Evolutionary conservation across 2,888 invertebrate species (phyloP), one percentile per base, ranked within the genome.

Genomic region (Candidula unifasciata): DNA sequence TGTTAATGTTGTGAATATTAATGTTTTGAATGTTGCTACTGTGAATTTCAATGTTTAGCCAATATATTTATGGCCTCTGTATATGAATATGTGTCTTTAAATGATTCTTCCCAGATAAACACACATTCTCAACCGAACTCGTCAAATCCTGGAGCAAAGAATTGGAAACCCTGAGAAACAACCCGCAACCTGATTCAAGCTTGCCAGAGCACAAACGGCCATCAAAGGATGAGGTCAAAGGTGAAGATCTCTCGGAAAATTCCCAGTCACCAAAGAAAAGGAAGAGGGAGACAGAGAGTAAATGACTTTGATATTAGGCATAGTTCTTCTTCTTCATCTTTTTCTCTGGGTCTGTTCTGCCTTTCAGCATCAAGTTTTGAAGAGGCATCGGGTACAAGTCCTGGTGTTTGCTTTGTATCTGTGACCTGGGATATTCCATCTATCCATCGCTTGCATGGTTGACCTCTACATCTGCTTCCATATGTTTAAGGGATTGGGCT

Each of bases 91-190:
- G 6, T 60, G 21, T 60, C 60, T 60, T 0, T 60, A 60, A 60
- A 37, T 24, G 37, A 10, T 81, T n/a, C 30, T 73, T 78, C 54
- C 54, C 83, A 83, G 83, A 69, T 16, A 83, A 83, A 30, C 44
- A 83, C 78, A 83, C 44, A 30, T 83, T 83, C 66, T 33, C 77
- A 35, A 83, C 83, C 35, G 71, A 78, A 30, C 68, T 83, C 13
- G 83, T 83, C 2, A 54, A 78, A 35, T 35, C 27, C 3, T 83
- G 83, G 83, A 44, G 52, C 18, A 66, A 83, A 10, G 69, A 83
- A 21, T 69, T 83, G 35, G 66, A 44, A 8, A 13, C 30, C 10
- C 57, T 64, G n/a, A n/a, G 82, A 10, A 18, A 52, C 30, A 30
- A 5, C 0, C 33, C 71, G 21, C 18, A 27, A 21, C 1, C 68